These are phyloP conservation scores for Pica pica DNA, from an alignment of 2,113 vertebrate species.

Conservation along the genomic window DNA sequence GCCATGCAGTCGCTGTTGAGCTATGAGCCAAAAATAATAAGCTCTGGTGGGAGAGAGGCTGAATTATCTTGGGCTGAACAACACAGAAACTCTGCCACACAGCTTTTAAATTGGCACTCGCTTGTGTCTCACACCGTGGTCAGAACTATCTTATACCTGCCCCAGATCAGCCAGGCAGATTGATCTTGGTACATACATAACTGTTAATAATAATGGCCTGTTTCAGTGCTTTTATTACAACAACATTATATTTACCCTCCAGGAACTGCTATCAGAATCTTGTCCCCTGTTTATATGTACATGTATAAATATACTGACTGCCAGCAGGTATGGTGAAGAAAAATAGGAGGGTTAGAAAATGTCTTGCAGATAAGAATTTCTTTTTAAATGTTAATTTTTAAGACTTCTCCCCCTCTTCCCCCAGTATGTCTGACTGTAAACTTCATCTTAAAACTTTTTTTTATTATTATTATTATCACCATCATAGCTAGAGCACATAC, in stretches of 20 bases:
- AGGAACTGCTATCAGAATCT: slow-evolving; percentile 24
- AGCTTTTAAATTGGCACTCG: neutral
- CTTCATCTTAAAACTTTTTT: slow-evolving; percentile 66
- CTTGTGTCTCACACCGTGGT: neutral
- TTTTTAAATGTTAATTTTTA: slow-evolving; percentile 74
- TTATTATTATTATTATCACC: slow-evolving; percentile 27
- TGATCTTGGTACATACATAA: neutral
- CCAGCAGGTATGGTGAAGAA: slow-evolving; percentile 39
- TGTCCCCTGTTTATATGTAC: slow-evolving; percentile 35
- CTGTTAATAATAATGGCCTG: neutral
- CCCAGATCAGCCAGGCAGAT: neutral
- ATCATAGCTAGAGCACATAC: slow-evolving; percentile 58
- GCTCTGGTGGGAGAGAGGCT: neutral
- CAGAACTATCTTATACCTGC: neutral
- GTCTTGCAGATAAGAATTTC: slow-evolving; percentile 62
- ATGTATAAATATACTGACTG: slow-evolving; percentile 49
- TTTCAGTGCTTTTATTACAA: neutral
- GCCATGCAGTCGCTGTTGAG: neutral
- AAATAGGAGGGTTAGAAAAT: slow-evolving; percentile 54
- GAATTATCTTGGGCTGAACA: neutral
- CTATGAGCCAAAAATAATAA: slow-evolving; percentile 24
- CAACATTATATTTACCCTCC: neutral
- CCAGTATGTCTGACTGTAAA: slow-evolving; percentile 50
- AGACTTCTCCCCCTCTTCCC: neutral
- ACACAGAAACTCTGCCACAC: neutral